Evolutionary conservation across 2,797 vertebrate species (phyloP), one percentile per base, ranked within the genome.

Genomic region (Tinamus major): DNA sequence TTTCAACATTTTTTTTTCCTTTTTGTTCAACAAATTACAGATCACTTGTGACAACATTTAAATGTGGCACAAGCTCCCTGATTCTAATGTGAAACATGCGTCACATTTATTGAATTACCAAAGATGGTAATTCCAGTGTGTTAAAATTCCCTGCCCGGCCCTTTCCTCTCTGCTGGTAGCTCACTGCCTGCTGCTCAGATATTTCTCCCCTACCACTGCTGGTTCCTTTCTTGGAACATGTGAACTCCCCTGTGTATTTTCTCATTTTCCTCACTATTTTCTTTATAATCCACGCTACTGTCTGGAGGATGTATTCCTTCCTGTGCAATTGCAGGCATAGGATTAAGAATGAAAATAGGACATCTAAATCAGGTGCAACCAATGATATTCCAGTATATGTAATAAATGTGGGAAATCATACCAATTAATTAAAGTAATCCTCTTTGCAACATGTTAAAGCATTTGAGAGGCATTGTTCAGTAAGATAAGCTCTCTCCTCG

Each of bases 371-470:
- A 63, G 83, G 80, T 85, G 72, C 92, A 91, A 94, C 61, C 56
- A 69, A 93, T 79, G 81, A 81, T 76, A 87, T 79, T 80, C 35
- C 42, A 76, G 27, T 72, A 69, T 81, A 74, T 80, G 48, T 14
- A 63, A 87, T 84, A 93, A 96, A 95, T 72, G 75, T 95, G 92
- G 83, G 83, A 96, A 97, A 96, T 93, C 85, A 88, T 96, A 96
- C 89, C 93, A 96, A 95, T 97, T 97, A 96, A 97, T 97, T 96
- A 96, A 96, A 97, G 96, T 96, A 97, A 97, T 92, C 75, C 90
- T 97, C 91, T 96, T 97, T 97, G 91, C 68, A 93, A 85, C n/a
- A n/a, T 80, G 49, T 92, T 96, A 95, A 92, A 92, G 89, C 72
- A 95, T 96, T 97, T 85, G 75, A 97, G 95, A 96, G 78, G 63